phyloP scores from a whole-genome alignment of 1,140 invertebrate species.

The Meloidogyne chitwoodi region DNA sequence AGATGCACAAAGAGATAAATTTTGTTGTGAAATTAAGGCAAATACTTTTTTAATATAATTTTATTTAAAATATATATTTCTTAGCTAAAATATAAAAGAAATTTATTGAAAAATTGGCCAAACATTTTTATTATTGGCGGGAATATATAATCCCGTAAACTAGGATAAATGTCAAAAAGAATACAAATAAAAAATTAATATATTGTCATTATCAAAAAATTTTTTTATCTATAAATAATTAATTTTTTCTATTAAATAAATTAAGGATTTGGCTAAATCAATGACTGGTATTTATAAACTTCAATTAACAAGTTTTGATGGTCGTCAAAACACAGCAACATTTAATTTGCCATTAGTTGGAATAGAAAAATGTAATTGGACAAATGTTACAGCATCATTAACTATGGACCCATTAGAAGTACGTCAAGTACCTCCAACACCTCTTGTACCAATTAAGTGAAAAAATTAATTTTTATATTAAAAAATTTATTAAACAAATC shows the following conservation, averaged over 20 bases:
- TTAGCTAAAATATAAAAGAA: too few relatives aligned
- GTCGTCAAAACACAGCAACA: constrained; percentile 8
- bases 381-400: constrained; percentile 1
- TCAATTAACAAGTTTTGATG: constrained; percentile 11
- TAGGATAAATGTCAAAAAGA: too few relatives aligned
- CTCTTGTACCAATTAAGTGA: constrained; percentile 17
- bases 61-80: too few relatives aligned
- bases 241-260: not conserved
- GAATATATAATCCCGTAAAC: too few relatives aligned
- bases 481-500: not conserved
- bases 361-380: constrained; percentile 22
- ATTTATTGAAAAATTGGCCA: too few relatives aligned
- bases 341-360: constrained; percentile 19
- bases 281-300: constrained; percentile 17
- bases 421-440: constrained; percentile 1
- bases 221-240: too few relatives aligned
- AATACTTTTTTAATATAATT: not conserved
- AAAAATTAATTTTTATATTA: not conserved
- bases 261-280: constrained; percentile 12
- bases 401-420: constrained; percentile 19
- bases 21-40: constrained; percentile 18
- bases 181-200: too few relatives aligned
- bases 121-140: too few relatives aligned
- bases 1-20: constrained; percentile 11
- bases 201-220: too few relatives aligned